phyloP scores from a whole-genome alignment of 2,797 vertebrate species.

The Labroides dimidiatus region DNA sequence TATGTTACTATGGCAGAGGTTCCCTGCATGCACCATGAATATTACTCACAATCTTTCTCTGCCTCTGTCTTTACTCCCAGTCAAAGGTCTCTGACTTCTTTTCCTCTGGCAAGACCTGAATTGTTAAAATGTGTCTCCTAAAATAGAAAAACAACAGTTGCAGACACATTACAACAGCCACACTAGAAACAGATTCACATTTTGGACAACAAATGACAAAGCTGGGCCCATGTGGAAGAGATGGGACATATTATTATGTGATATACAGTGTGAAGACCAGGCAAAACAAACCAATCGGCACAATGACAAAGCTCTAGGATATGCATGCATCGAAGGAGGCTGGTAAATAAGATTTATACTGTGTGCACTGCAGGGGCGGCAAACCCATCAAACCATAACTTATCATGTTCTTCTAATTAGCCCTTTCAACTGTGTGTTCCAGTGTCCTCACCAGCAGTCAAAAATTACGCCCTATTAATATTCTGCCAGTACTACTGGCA shows the following conservation, averaged over 20 bases:
- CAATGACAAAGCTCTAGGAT: slow-evolving; percentile 51
- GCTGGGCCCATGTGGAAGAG: neutral
- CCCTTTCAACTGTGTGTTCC: slow-evolving; percentile 48
- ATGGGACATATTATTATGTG: slow-evolving; percentile 13
- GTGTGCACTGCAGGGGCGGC: slow-evolving; percentile 55
- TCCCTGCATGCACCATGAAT: slow-evolving; percentile 55
- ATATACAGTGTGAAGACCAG: slow-evolving; percentile 4
- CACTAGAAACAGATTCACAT: slow-evolving; percentile 18
- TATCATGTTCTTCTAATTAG: slow-evolving; percentile 73
- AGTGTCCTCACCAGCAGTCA: slow-evolving; percentile 55
- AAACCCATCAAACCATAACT: slow-evolving; percentile 76
- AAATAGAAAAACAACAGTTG: slow-evolving; percentile 23
- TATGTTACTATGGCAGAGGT: slow-evolving; percentile 63
- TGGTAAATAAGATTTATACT: slow-evolving; percentile 67
- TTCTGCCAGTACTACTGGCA: slow-evolving; percentile 55
- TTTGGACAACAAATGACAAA: neutral
- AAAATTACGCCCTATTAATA: slow-evolving; percentile 66
- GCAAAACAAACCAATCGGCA: slow-evolving; percentile 27
- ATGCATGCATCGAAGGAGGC: slow-evolving; percentile 46
- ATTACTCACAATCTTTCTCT: slow-evolving; percentile 38
- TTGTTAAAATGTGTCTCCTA: slow-evolving; percentile 38
- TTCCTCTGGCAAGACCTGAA: slow-evolving; percentile 30
- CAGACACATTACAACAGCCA: slow-evolving; percentile 26
- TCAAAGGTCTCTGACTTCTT: slow-evolving; percentile 3
- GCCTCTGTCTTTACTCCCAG: slow-evolving; percentile 21